Evolutionary conservation across 1,140 invertebrate genomes (phyloP).

Genomic region (Plectrocnemia conspersa): DNA sequence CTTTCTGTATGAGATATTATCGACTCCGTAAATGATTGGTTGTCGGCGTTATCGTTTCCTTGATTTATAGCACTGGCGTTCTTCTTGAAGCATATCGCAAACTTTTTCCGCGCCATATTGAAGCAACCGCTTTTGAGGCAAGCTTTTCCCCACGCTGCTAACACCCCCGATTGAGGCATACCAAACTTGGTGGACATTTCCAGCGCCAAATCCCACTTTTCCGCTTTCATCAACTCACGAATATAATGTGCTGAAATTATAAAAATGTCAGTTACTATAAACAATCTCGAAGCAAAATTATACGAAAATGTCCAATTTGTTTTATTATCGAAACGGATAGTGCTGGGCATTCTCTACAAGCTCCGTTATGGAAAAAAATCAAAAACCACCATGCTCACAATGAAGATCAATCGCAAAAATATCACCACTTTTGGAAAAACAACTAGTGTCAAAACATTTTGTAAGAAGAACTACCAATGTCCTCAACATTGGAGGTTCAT

Average conservation of each 20-base stretch:
- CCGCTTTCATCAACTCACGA: slow-evolving; percentile 64
- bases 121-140: slow-evolving; percentile 75
- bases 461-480: too few species aligned
- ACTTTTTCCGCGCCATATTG: slow-evolving; percentile 66
- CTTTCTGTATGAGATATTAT: slow-evolving; percentile 37
- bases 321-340: too few species aligned
- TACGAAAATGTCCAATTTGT: background rate
- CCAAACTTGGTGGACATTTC: slow-evolving; percentile 84
- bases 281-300: too few species aligned
- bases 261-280: background rate
- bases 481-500: too few species aligned
- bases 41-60: background rate
- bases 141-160: slow-evolving; percentile 81
- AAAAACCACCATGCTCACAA: too few species aligned
- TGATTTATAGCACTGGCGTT: too few species aligned
- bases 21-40: slow-evolving; percentile 35
- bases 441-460: too few species aligned
- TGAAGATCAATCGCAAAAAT: too few species aligned
- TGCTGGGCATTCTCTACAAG: too few species aligned
- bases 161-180: slow-evolving; percentile 69
- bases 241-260: slow-evolving; percentile 45
- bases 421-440: too few species aligned
- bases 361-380: too few species aligned
- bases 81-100: slow-evolving; percentile 55
- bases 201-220: slow-evolving; percentile 77